Conservation (phyloP, 1,140 invertebrate species). For the Saccostrea echinata region DNA sequence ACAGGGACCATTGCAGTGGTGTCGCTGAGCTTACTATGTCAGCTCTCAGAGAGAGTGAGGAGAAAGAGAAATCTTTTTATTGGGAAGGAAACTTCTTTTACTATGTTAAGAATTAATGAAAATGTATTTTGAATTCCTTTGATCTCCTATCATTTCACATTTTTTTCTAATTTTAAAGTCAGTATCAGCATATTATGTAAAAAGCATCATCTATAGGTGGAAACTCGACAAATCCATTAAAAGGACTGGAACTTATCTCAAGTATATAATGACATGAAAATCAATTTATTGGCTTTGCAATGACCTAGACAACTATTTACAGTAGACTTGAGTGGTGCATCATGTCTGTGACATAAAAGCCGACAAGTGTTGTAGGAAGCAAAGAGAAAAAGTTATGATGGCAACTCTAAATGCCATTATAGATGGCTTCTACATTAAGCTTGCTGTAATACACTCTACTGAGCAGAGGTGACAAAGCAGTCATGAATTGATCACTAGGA, state of each 20-base stretch:
- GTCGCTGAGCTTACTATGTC: too few species aligned
- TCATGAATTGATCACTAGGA: background rate
- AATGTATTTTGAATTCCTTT: background rate
- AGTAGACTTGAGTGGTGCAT: background rate
- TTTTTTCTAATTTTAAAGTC: background rate
- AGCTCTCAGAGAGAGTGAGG: too few species aligned
- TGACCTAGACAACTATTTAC: background rate
- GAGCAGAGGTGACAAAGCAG: background rate
- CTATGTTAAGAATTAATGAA: too few species aligned
- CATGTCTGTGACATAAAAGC: background rate
- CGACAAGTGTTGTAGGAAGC: background rate
- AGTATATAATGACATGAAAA: constrained; percentile 18
- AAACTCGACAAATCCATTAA: constrained; percentile 33
- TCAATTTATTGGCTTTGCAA: constrained; percentile 26
- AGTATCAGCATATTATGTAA: background rate
- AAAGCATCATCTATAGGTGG: constrained; percentile 15
- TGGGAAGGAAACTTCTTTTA: too few species aligned
- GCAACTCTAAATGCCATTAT: background rate
- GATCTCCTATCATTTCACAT: background rate
- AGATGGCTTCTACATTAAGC: background rate
- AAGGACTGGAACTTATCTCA: background rate
- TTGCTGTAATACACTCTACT: background rate
- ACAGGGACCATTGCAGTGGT: too few species aligned
- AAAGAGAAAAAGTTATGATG: background rate
- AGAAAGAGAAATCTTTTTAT: too few species aligned